Percentiles rank a stretch among this genome's conserved stretches.
Evolutionary conservation across 2,888 invertebrate genomes (phyloP).

Genomic region (Panopea generosa): DNA sequence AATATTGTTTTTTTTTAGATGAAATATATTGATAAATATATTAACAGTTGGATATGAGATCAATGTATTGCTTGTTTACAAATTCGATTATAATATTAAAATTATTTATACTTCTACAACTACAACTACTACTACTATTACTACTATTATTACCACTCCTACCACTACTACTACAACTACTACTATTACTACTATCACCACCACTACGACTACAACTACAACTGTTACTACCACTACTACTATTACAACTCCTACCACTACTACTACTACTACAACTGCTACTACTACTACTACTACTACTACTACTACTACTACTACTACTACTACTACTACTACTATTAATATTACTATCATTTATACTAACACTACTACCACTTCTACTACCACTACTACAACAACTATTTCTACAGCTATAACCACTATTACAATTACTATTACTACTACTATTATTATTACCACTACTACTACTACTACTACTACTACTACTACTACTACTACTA

Average conservation of each 20-base stretch:
- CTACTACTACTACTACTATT: slow-evolving; percentile 34
- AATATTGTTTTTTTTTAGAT: too few relatives aligned
- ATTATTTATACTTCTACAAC: slow-evolving; percentile 5
- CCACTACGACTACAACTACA: too few relatives aligned
- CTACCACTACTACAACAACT: too few relatives aligned
- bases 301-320: slow-evolving; percentile 38
- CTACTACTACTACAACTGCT: slow-evolving; percentile 15
- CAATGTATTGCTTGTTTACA: too few relatives aligned
- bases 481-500: slow-evolving; percentile 6
- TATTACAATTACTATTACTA: slow-evolving; percentile 4
- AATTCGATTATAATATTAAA: too few relatives aligned
- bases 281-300: slow-evolving; percentile 33
- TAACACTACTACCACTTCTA: too few relatives aligned
- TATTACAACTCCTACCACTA: too few relatives aligned
- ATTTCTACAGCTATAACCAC: not conserved
- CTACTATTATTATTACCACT: not conserved
- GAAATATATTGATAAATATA: too few relatives aligned
- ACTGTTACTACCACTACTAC: too few relatives aligned
- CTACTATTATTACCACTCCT: slow-evolving; percentile 7
- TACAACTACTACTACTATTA: slow-evolving; percentile 8
- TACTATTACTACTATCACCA: too few relatives aligned
- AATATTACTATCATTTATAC: slow-evolving; percentile 22
- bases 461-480: slow-evolving; percentile 1
- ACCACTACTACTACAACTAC: too few relatives aligned
- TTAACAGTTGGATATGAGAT: too few relatives aligned